Conservation (phyloP, 1,140 invertebrate genomes). For the Dysdera silvatica region DNA sequence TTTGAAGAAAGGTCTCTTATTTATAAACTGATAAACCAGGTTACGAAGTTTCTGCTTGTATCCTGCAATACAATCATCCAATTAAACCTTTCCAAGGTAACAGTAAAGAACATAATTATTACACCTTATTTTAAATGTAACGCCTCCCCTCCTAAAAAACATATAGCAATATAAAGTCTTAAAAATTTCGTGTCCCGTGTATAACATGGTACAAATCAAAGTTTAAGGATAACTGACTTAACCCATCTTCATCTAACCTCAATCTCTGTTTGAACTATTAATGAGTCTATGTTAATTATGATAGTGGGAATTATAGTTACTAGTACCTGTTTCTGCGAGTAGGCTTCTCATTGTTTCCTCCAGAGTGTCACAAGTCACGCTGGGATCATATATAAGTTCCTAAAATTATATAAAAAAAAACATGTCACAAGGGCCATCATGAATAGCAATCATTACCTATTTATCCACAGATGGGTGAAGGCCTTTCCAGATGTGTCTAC, state of each 20-base stretch:
- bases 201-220: neutral
- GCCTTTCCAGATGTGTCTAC: neutral
- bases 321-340: constrained; percentile 9
- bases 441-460: neutral
- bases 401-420: neutral
- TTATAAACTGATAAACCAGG: constrained; percentile 20
- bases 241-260: neutral
- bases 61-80: neutral
- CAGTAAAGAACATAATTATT: neutral
- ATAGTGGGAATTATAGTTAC: neutral
- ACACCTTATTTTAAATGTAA: neutral
- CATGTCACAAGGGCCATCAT: neutral
- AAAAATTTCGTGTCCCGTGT: neutral
- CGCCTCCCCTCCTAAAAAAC: neutral
- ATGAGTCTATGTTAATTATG: neutral
- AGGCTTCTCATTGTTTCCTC: constrained; percentile 21
- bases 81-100: neutral
- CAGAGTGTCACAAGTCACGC: constrained; percentile 11
- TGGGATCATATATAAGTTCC: constrained; percentile 16
- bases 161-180: too few species aligned
- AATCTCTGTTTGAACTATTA: neutral
- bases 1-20: constrained; percentile 12
- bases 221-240: neutral
- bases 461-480: neutral
- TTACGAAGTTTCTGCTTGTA: constrained; percentile 29